Base-by-base conservation (phyloP, 2,888 invertebrate species). In the Monopis laevigella region DNA sequence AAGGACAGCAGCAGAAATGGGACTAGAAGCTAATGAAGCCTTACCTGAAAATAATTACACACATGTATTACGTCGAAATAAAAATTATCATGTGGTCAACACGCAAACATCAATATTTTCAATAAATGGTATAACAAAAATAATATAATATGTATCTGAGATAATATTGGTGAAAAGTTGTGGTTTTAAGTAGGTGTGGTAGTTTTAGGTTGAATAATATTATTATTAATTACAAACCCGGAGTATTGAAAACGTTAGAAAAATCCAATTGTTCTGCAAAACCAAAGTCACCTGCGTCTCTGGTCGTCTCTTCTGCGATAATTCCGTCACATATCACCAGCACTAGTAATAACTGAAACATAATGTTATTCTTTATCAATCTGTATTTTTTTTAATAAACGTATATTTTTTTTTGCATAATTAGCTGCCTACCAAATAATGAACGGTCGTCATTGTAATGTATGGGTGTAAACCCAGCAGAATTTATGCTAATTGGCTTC, bases 241-340 rank as follows among this genome's bases (percentile, higher is more conserved):
- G 69, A 40, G 73, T 62, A 40, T 70, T 62, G 48, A 84, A 83
- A 53, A 85, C 68, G n/a, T 80, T 65, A 7, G 73, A 69, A 54
- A 84, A 86, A 59, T 85, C 84, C 55, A 83, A 62, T 10, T 84
- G 80, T 46, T 77, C 69, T 16, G 82, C 81, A 52, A 80, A 83
- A 49, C 78, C 83, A 49, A 62, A 61, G 46, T 67, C 61, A 34
- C 58, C 52, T 48, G 13, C 28, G 39, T 10, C 34, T 40, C n/a
- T 32, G 34, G 4, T 43, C 42, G 27, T 13, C 35, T 68, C 66
- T 49, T 52, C 59, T 45, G 63, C 54, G 48, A 64, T 51, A 49
- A 71, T 68, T 58, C 62, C 69, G 48, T 65, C 66, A 62, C 65
- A 69, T 56, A 72, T 57, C 56, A 73, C 62, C 67, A 63, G 71